Evolutionary conservation across 1,140 invertebrate species (phyloP).

Genomic region (Heliconius nattereri): DNA sequence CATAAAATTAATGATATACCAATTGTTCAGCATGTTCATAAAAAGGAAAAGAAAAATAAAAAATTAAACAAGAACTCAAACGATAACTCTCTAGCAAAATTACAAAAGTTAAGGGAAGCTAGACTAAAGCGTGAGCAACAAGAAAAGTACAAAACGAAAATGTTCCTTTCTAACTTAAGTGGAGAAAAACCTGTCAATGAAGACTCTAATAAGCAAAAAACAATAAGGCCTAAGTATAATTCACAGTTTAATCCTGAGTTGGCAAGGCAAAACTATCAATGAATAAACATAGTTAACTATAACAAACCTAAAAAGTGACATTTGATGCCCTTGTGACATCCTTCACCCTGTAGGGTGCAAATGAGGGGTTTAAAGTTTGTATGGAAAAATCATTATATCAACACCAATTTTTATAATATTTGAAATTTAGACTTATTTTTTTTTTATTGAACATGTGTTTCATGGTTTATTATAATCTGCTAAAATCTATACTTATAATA

Average conservation of each 20-base stretch:
- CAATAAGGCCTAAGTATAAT: conserved; percentile 90
- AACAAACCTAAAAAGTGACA: too few species aligned
- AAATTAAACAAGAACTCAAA: conserved; percentile 59
- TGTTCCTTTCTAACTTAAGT: conserved; percentile 85
- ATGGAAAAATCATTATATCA: too few species aligned
- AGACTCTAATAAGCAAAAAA: conserved; percentile 50
- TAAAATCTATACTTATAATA: too few species aligned
- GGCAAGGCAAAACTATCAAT: conserved; percentile 88
- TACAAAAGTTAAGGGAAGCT: conserved; percentile 90
- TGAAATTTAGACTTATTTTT: too few species aligned
- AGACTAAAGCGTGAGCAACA: conserved; percentile 89
- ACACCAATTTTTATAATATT: too few species aligned
- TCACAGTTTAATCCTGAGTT: conserved; percentile 96
- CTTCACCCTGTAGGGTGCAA: too few species aligned
- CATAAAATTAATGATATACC: conserved; percentile 18
- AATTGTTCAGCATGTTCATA: background rate
- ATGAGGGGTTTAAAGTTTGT: too few species aligned
- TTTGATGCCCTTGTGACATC: too few species aligned
- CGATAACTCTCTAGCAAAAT: conserved; percentile 66
- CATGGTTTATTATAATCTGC: too few species aligned
- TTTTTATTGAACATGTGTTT: too few species aligned
- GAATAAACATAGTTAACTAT: conserved; percentile 35
- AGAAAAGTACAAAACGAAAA: conserved; percentile 87
- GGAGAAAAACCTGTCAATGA: conserved; percentile 70
- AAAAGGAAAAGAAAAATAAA: conserved; percentile 68